phyloP scores from a whole-genome alignment of 2,113 vertebrate genomes.

The Chaetorhynchus papuensis region DNA sequence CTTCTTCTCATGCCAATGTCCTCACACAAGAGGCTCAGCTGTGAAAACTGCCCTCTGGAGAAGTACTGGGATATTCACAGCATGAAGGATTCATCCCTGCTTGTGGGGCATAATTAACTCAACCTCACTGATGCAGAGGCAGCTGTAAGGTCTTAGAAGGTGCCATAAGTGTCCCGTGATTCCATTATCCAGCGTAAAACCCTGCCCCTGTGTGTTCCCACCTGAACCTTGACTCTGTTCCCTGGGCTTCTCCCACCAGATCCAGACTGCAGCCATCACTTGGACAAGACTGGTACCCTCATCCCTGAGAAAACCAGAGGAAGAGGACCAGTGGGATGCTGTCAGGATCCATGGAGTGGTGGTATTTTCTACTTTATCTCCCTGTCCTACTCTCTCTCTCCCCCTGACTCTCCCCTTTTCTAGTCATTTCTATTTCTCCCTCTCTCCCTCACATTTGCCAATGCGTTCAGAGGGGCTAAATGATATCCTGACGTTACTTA shows the following conservation, averaged over 20 bases:
- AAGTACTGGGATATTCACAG: neutral
- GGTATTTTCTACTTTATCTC: neutral
- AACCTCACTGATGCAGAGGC: neutral
- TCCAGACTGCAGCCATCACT: neutral
- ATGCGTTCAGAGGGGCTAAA: neutral
- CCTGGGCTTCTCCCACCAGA: neutral
- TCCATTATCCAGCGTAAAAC: neutral
- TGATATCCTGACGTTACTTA: neutral
- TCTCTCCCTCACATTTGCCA: neutral
- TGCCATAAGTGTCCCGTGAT: neutral
- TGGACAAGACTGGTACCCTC: neutral
- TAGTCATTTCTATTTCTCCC: neutral
- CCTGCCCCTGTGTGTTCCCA: neutral
- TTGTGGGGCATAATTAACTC: neutral
- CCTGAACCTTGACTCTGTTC: neutral
- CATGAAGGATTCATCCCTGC: neutral
- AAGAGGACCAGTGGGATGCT: neutral
- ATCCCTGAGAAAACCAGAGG: neutral
- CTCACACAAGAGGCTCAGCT: neutral
- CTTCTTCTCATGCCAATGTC: neutral
- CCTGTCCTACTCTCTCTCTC: neutral
- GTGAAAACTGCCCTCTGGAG: neutral
- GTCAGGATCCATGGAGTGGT: too few relatives aligned
- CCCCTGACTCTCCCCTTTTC: neutral
- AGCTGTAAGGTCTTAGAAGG: neutral